These are phyloP conservation scores for Ptychobarbus kaznakovi DNA, from an alignment of 2,797 vertebrate genomes.

Conservation along the genomic window DNA sequence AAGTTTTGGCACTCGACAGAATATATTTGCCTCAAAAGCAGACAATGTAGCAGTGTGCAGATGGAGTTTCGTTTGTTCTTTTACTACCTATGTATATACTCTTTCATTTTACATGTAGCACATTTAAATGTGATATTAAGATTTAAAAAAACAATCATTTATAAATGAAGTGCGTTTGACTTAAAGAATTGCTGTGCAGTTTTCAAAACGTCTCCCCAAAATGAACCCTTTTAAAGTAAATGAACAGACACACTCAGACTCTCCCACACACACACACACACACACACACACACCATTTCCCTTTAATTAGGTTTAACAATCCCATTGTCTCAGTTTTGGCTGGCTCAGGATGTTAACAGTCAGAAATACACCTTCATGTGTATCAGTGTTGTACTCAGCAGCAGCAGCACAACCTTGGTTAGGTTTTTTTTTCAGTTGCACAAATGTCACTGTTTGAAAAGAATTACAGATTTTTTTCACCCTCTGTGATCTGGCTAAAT, in stretches of 20 bases:
- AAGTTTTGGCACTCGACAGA: constrained; percentile 90
- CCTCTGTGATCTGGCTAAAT: constrained; percentile 67
- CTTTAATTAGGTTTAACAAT: constrained; percentile 16
- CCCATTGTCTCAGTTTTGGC: constrained; percentile 57
- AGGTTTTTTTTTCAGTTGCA: not conserved
- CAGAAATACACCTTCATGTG: constrained; percentile 19
- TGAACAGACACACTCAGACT: not conserved
- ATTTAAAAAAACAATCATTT: constrained; percentile 65
- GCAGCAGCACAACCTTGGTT: not conserved
- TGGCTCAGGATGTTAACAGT: constrained; percentile 66
- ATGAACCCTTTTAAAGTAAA: constrained; percentile 64
- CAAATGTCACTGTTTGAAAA: constrained; percentile 60
- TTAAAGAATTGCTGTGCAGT: constrained; percentile 82
- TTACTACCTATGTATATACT: constrained; percentile 81
- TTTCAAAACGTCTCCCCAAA: constrained; percentile 71
- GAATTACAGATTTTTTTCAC: constrained; percentile 49
- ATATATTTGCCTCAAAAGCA: constrained; percentile 92
- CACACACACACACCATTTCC: not conserved
- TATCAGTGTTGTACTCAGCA: constrained; percentile 21
- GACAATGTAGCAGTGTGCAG: constrained; percentile 98
- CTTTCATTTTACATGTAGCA: constrained; percentile 81
- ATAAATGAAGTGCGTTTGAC: constrained; percentile 74
- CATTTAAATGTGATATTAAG: constrained; percentile 75
- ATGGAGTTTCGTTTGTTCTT: constrained; percentile 78
- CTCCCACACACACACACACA: not conserved